Evolutionary conservation across 2,113 vertebrate species (phyloP).

Genomic region (Hippocampus abdominalis): DNA sequence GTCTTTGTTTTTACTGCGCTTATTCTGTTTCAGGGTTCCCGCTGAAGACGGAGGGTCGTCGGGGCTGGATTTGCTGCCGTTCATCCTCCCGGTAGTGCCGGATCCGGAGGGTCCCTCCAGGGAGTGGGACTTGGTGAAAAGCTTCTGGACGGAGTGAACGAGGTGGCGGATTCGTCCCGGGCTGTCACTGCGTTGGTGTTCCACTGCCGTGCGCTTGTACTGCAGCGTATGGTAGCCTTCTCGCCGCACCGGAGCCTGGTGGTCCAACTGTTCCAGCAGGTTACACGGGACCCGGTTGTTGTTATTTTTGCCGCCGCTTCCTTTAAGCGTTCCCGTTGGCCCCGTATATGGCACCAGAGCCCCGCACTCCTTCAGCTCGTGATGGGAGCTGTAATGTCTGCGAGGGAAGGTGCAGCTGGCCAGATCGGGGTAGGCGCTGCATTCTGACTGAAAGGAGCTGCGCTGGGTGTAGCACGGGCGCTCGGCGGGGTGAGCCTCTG

Average conservation of each 20-base stretch:
- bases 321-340: conserved; percentile 42
- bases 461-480: conserved; percentile 71
- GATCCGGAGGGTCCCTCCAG: conserved; percentile 76
- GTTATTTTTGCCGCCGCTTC: conserved; percentile 52
- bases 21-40: conserved; percentile 73
- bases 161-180: conserved; percentile 93
- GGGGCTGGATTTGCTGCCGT: conserved; percentile 62
- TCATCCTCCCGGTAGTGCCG: conserved; percentile 60
- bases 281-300: conserved; percentile 74
- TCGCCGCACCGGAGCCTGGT: conserved; percentile 83
- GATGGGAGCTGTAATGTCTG: conserved; percentile 91
- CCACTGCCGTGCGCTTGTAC: conserved; percentile 84
- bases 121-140: conserved; percentile 86
- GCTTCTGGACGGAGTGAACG: conserved; percentile 93
- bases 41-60: conserved; percentile 70
- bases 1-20: conserved; percentile 93
- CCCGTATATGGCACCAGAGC: conserved; percentile 83
- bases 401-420: conserved; percentile 96
- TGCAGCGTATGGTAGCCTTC: conserved; percentile 97
- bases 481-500: conserved; percentile 78
- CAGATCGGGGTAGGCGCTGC: conserved; percentile 84
- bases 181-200: conserved; percentile 89
- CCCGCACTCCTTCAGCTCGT: conserved; percentile 74
- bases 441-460: conserved; percentile 80
- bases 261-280: conserved; percentile 91